Evolutionary conservation across 53 echinoderm and acorn worm species (phyloP).

Genomic region (Arbacia lixula): DNA sequence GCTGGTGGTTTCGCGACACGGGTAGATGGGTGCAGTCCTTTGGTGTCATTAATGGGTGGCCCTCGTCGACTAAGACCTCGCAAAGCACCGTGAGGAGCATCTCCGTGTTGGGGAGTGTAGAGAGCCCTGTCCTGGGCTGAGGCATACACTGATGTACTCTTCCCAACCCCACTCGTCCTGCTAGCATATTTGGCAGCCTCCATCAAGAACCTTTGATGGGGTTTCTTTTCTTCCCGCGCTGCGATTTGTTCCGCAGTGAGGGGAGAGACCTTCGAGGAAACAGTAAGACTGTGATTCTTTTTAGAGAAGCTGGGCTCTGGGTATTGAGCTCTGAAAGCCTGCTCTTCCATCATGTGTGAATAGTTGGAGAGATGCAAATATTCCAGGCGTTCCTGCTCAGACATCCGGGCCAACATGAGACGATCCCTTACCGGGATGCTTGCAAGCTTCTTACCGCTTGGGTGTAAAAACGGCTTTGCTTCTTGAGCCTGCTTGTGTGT

Average conservation of each 20-base stretch:
- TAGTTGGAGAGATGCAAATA: not conserved
- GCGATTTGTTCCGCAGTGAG: not conserved
- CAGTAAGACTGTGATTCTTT: not conserved
- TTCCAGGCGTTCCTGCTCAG: conserved; percentile 17
- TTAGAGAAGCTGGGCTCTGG: not conserved
- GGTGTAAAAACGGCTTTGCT: not conserved
- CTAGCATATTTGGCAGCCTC: not conserved
- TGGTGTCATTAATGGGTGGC: not conserved
- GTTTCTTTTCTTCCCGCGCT: not conserved
- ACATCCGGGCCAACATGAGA: conserved; percentile 6
- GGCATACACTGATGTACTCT: not conserved
- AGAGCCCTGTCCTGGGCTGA: not conserved
- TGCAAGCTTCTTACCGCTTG: not conserved
- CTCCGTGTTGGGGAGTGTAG: not conserved
- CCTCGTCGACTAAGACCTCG: too few relatives aligned
- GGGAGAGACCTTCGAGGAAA: too few relatives aligned
- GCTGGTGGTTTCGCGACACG: not conserved
- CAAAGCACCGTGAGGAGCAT: too few relatives aligned
- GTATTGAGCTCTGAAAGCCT: not conserved
- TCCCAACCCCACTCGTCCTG: not conserved
- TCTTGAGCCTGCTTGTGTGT: not conserved
- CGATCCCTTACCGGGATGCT: conserved; percentile 37
- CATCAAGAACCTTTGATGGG: too few relatives aligned
- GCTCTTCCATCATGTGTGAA: conserved; percentile 3
- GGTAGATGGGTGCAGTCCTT: too few relatives aligned